Evolutionary conservation across 2,888 invertebrate species (phyloP).

Genomic region (Zaprionus obscuricornis): DNA sequence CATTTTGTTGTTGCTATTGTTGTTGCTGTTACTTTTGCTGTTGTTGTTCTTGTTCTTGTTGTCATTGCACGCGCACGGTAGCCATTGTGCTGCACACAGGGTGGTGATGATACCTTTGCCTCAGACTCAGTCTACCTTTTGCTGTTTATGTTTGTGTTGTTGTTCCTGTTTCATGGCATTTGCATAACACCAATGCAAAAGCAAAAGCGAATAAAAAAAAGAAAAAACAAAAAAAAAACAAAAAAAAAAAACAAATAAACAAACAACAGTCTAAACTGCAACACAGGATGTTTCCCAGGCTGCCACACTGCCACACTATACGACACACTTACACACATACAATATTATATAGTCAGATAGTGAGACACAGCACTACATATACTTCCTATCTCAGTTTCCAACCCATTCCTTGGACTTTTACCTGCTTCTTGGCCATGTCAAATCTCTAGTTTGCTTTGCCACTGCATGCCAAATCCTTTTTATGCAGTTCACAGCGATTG

Average conservation of each 20-base stretch:
- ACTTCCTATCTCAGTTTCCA: slow-evolving; percentile 9
- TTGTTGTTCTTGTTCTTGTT: slow-evolving; percentile 46
- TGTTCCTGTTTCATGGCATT: slow-evolving; percentile 47
- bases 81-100: slow-evolving; percentile 76
- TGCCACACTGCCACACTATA: slow-evolving; percentile 7
- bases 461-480: slow-evolving; percentile 75
- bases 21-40: slow-evolving; percentile 26
- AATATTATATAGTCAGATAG: background rate
- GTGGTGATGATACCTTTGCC: slow-evolving; percentile 51
- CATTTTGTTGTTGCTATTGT: slow-evolving; percentile 22
- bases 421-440: slow-evolving; percentile 18
- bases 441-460: slow-evolving; percentile 50
- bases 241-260: slow-evolving; percentile 34
- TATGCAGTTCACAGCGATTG: slow-evolving; percentile 68
- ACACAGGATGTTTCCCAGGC: slow-evolving; percentile 60
- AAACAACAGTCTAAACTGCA: slow-evolving; percentile 41
- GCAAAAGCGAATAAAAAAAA: slow-evolving; percentile 23
- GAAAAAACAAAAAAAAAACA: slow-evolving; percentile 4
- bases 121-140: slow-evolving; percentile 14
- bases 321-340: too few relatives aligned
- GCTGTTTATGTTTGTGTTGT: slow-evolving; percentile 44
- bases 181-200: slow-evolving; percentile 63
- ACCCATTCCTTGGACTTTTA: background rate
- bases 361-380: slow-evolving; percentile 39
- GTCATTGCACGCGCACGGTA: slow-evolving; percentile 74